These are phyloP conservation scores for Mesorhabditis sp. DNA, from an alignment of 2,888 invertebrate species.

Conservation along the genomic window DNA sequence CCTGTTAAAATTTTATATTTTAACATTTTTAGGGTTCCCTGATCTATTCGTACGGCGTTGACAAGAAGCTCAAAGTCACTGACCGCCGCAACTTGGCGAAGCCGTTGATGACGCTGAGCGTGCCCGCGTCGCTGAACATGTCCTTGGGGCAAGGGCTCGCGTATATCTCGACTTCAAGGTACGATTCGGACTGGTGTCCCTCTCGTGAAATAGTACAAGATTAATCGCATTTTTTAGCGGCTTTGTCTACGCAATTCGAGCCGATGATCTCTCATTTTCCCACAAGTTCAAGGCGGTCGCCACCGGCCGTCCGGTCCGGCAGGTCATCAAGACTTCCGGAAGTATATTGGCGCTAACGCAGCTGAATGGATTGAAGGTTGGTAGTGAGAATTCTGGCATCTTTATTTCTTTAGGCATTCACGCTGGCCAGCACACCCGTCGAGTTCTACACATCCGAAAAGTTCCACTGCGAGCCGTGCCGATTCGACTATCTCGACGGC, in stretches of 20 bases:
- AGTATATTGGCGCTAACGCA: slow-evolving; percentile 1
- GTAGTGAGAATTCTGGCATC: neutral
- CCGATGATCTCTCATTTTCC: slow-evolving; percentile 4
- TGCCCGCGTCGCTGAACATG: neutral
- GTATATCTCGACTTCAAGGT: neutral
- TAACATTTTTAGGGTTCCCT: neutral
- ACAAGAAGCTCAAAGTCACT: neutral
- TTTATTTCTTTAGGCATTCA: neutral
- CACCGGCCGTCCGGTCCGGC: neutral
- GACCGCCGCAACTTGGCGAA: neutral
- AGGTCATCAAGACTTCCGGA: neutral
- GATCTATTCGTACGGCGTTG: neutral
- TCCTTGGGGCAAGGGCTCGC: neutral
- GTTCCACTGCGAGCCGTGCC: slow-evolving; percentile 6
- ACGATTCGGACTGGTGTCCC: neutral
- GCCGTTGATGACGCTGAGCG: neutral
- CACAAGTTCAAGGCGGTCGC: neutral
- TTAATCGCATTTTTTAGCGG: neutral
- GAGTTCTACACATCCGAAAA: neutral
- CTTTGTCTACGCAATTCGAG: neutral
- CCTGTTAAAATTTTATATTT: neutral
- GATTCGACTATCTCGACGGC: neutral
- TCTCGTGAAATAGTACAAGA: neutral
- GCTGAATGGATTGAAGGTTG: neutral
- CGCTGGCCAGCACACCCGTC: neutral